Conservation (phyloP, 2,888 invertebrate genomes). For the Drosophila setosimentum region DNA sequence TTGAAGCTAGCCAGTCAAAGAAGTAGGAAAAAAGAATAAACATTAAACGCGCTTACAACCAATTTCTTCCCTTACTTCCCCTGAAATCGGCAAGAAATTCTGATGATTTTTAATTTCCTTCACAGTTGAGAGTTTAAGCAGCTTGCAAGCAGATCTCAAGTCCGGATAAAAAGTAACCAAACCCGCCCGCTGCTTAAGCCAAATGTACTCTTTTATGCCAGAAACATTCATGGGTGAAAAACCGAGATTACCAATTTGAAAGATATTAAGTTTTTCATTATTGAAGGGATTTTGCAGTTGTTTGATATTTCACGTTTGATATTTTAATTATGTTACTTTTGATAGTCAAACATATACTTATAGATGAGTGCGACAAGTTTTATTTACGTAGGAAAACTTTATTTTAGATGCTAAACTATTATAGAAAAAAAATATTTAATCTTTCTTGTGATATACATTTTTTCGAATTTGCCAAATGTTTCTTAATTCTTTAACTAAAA, state of each 20-base stretch:
- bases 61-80: neutral
- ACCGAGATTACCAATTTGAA: neutral
- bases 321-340: neutral
- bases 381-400: no score
- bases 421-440: no score
- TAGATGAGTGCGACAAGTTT: neutral
- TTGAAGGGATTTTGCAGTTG: neutral
- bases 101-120: conserved; percentile 63
- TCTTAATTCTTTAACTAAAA: no score
- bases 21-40: conserved; percentile 3
- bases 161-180: conserved; percentile 22
- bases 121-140: conserved; percentile 36
- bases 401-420: no score
- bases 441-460: no score
- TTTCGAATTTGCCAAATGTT: no score
- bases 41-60: conserved; percentile 27
- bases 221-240: conserved; percentile 2
- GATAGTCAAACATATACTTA: neutral
- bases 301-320: neutral
- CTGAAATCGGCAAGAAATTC: conserved; percentile 11
- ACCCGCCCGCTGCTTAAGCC: conserved; percentile 25
- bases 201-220: conserved; percentile 16
- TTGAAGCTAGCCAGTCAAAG: conserved; percentile 1
- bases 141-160: conserved; percentile 16
- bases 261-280: neutral